Evolutionary conservation across 2,797 vertebrate species (phyloP), one percentile per base, ranked within the genome.

Genomic region (Lepilemur septentrionalis): DNA sequence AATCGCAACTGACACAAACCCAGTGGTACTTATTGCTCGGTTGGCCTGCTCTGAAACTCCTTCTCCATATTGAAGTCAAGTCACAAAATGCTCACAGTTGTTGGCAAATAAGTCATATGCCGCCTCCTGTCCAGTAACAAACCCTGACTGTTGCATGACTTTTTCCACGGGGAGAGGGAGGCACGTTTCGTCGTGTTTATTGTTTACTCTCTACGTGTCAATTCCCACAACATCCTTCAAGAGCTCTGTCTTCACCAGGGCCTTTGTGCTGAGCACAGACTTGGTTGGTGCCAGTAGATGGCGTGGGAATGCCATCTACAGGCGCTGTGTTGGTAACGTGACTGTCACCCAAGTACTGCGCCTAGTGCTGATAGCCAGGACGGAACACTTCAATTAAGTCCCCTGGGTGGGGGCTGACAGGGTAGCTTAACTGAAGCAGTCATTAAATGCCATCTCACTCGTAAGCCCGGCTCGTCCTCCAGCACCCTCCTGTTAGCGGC

Each of bases 11-110:
- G 98, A 97, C 80, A 97, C 96, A 87, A 98, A 76, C 35, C 97
- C 97, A 79, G 98, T 94, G 81, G 98, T 96, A 79, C 96, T 28
- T 23, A 98, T 92, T 1, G 98, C 98, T 98, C 79, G 89, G 30
- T 57, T 98, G 92, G 97, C 98, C 98, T 99, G 84, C 80, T 99
- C 99, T 0, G 99, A 99, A 91, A 99, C 98, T 1, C 98, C 99
- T 97, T 99, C 99, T 8, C 99, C 99, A 0, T 99, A 99, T 93
- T 99, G 99, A 76, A 99, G 99, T 89, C 99, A 97, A 14, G 99
- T 99, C 92, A 99, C 99, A 86, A 99, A 99, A 98, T 99, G 99
- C 97, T 99, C 99, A 67, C 99, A 99, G 99, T 99, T 99, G 95
- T 97, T 99, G 94, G 98, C 99, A 4, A 99, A 95, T 91, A 99